phyloP scores from a whole-genome alignment of 2,888 invertebrate genomes.

The Arctia plantaginis region DNA sequence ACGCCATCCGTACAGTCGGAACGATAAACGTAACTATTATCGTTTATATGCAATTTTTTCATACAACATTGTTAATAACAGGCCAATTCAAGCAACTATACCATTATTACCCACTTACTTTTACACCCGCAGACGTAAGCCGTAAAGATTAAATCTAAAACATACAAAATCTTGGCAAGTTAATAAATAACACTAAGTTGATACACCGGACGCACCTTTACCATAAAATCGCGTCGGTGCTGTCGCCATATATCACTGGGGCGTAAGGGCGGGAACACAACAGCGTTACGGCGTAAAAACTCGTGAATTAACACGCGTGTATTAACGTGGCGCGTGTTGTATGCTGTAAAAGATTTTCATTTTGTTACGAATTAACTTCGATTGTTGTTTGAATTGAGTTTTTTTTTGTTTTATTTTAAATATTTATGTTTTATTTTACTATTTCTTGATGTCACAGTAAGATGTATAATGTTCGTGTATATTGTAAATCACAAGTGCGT shows the following conservation, averaged over 20 bases:
- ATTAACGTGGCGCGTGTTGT: conserved; percentile 34
- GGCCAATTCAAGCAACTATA: conserved; percentile 8
- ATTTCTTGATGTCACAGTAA: not conserved
- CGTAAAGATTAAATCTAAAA: conserved; percentile 28
- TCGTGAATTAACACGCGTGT: conserved; percentile 49
- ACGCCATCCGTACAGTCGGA: too few species aligned
- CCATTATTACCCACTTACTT: conserved; percentile 18
- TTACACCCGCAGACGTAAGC: conserved; percentile 1
- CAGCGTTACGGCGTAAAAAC: conserved; percentile 44
- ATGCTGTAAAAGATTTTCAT: conserved; percentile 34
- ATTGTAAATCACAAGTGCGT: too few species aligned
- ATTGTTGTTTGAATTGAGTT: conserved; percentile 22
- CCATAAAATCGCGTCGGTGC: conserved; percentile 48
- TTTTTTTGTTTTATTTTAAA: conserved; percentile 15
- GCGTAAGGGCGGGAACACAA: conserved; percentile 45
- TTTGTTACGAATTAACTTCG: conserved; percentile 33
- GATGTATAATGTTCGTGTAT: not conserved
- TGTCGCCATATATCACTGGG: conserved; percentile 51
- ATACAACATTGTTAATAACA: not conserved
- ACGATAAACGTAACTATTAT: not conserved
- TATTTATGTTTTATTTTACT: not conserved
- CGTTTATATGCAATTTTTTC: not conserved
- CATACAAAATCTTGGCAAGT: conserved; percentile 37
- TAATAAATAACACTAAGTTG: conserved; percentile 49
- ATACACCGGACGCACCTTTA: conserved; percentile 49